Conservation (phyloP, 2,888 invertebrate species). For the Galerucella calmariensis region DNA sequence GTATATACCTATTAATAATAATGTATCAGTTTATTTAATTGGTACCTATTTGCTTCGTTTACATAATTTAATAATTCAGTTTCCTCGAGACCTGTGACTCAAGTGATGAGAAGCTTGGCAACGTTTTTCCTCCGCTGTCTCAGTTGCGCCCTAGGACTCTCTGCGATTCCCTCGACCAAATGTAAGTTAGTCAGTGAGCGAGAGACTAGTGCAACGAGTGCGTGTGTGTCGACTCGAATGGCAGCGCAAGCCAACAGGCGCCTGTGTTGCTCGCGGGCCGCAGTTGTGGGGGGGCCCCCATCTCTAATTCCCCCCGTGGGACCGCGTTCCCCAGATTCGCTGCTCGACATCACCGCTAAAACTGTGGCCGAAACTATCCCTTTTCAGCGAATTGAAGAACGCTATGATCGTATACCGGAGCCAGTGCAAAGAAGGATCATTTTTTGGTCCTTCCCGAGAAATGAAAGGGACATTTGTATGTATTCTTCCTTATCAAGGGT, state of each 20-base stretch:
- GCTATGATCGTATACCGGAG: slow-evolving; percentile 88
- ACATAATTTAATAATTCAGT: too few species aligned
- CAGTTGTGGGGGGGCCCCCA: slow-evolving; percentile 52
- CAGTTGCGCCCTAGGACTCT: slow-evolving; percentile 33
- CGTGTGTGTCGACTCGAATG: slow-evolving; percentile 52
- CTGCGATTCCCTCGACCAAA: slow-evolving; percentile 31
- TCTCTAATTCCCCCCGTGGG: slow-evolving; percentile 58
- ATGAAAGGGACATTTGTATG: slow-evolving; percentile 90
- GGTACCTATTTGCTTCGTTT: too few species aligned
- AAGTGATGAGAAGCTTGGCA: slow-evolving; percentile 9
- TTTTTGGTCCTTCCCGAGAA: slow-evolving; percentile 89
- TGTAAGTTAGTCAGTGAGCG: slow-evolving; percentile 59
- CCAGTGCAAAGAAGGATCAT: slow-evolving; percentile 89
- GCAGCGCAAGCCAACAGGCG: slow-evolving; percentile 64
- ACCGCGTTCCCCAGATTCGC: slow-evolving; percentile 73
- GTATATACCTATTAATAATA: too few species aligned
- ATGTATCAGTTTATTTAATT: too few species aligned
- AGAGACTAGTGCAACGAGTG: slow-evolving; percentile 52
- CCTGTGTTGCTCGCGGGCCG: slow-evolving; percentile 66
- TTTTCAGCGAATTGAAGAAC: slow-evolving; percentile 87
- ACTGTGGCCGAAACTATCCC: slow-evolving; percentile 87
- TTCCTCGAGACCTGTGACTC: neutral
- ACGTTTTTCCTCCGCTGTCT: slow-evolving; percentile 10
- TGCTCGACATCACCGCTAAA: slow-evolving; percentile 85
- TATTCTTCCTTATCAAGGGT: slow-evolving; percentile 81